Percentiles rank a stretch among this genome's conserved stretches.
These are phyloP conservation scores for Monochamus saltuarius DNA, from an alignment of 1,140 invertebrate genomes.

Conservation along the genomic window DNA sequence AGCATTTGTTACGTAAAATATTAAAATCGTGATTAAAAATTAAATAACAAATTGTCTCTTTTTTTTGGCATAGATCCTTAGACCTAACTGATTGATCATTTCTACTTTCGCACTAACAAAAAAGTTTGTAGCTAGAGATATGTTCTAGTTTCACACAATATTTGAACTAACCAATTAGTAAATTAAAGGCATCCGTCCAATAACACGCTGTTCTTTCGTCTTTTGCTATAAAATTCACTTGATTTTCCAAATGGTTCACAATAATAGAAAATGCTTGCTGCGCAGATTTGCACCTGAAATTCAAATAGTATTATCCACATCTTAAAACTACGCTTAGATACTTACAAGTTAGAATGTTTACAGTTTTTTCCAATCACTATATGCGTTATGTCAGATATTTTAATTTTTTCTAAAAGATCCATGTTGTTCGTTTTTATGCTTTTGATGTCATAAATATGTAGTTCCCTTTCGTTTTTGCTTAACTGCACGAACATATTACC, in stretches of 20 bases:
- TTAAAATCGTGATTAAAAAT: too few species aligned
- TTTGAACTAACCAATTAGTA: slow-evolving; percentile 37
- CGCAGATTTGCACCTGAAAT: slow-evolving; percentile 31
- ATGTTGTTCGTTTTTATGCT: slow-evolving; percentile 7
- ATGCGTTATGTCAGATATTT: slow-evolving; percentile 36
- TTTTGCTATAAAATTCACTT: slow-evolving; percentile 38
- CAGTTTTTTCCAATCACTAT: slow-evolving; percentile 39
- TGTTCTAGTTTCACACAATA: too few species aligned
- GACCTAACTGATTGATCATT: too few species aligned
- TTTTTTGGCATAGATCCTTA: too few species aligned
- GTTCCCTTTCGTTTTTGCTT: slow-evolving; percentile 34
- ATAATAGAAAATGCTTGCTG: slow-evolving; percentile 36
- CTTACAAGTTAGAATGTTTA: slow-evolving; percentile 24
- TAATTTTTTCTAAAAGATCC: slow-evolving; percentile 3
- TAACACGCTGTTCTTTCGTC: slow-evolving; percentile 36
- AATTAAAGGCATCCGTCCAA: slow-evolving; percentile 43
- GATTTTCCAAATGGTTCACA: slow-evolving; percentile 28
- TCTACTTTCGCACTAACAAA: too few species aligned
- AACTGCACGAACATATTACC: slow-evolving; percentile 31
- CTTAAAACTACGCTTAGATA: not conserved
- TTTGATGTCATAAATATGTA: slow-evolving; percentile 25
- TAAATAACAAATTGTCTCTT: too few species aligned
- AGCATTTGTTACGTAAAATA: too few species aligned
- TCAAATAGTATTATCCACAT: slow-evolving; percentile 13
- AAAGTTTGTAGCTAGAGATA: too few species aligned